Base-by-base conservation (phyloP, 2,113 vertebrate species). In the Seriola aureovittata region DNA sequence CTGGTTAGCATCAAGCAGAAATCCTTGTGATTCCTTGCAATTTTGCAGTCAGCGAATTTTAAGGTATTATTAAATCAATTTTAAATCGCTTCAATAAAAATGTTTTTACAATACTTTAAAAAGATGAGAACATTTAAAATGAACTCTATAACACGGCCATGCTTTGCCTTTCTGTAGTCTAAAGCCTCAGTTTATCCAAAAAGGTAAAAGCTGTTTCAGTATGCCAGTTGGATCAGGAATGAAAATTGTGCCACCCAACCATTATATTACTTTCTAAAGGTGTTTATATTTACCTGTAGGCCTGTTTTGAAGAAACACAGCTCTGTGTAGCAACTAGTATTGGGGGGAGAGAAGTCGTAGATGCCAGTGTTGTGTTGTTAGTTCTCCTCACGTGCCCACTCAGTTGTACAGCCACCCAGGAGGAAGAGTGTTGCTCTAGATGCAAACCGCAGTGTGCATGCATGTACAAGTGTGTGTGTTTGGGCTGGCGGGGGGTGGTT, bases 361-460 rank as follows among this genome's bases (percentile, higher is more conserved):
- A 71, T 82, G 86, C 82, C 65, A 81, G 57, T 40, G 64, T 14
- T 77, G 57, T 40, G 40, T 59, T 71, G 58, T 70, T 82, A 16
- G 29, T 44, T 78, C 68, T 63, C 32, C 68, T 59, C 75, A 54
- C 32, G 54, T 75, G 58, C 77, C 79, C 46, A 40, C 36, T 67
- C 25, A 29, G 42, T 63, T 71, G 74, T 67, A 46, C 3, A 79
- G 64, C 90, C 90, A 92, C 88, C 88, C 85, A 90, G 85, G 72
- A 85, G 82, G 59, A 67, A 4, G 14, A 44, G 59, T 71, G 40
- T 46, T 80, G 74, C 66, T 75, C 60, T 74, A 38, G 67, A 19
- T 34, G n/a, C 70, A 66, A 77, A 66, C 46, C 55, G 48, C n/a
- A 60, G 58, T 17, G 42, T 63, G 48, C 5, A 12, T 19, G 64